These are phyloP conservation scores for Tetragonula clypearis DNA, from an alignment of 1,140 invertebrate genomes.

Conservation along the genomic window DNA sequence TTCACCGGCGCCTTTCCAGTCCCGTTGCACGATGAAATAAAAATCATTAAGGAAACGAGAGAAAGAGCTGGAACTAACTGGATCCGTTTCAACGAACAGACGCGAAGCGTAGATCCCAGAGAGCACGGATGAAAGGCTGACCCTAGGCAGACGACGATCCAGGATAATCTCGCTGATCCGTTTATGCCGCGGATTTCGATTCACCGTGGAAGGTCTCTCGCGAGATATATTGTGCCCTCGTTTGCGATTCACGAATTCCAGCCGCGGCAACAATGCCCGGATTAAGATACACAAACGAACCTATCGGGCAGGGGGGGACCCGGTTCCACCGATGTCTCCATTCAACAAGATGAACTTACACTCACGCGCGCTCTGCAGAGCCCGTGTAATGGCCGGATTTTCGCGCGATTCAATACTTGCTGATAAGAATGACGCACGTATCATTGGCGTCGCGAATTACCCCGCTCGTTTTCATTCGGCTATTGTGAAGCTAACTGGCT, in stretches of 20 bases:
- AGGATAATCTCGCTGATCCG: slow-evolving; percentile 58
- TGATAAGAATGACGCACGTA: slow-evolving; percentile 31
- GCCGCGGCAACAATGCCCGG: slow-evolving; percentile 49
- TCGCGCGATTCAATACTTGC: background rate
- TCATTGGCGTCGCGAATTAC: background rate
- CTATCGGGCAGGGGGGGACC: background rate
- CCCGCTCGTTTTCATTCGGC: background rate
- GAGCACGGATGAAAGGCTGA: background rate
- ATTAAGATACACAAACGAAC: slow-evolving; percentile 61
- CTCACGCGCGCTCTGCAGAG: too few species aligned
- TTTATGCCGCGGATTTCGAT: slow-evolving; percentile 54
- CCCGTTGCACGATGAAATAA: too few species aligned
- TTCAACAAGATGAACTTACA: slow-evolving; percentile 47
- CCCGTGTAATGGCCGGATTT: background rate
- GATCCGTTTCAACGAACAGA: background rate
- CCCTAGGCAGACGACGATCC: slow-evolving; percentile 37
- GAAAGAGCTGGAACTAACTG: background rate
- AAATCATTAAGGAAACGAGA: background rate
- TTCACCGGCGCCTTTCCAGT: background rate
- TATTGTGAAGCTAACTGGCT: background rate
- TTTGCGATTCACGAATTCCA: slow-evolving; percentile 55
- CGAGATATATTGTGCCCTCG: slow-evolving; percentile 43
- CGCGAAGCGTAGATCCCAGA: background rate
- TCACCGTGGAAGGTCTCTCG: slow-evolving; percentile 42
- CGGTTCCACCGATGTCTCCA: background rate